A percentile compares a stretch with the other conserved stretches of the same genome.
Evolutionary conservation across 2,113 vertebrate genomes (phyloP).

Genomic region (Amia ocellicauda): DNA sequence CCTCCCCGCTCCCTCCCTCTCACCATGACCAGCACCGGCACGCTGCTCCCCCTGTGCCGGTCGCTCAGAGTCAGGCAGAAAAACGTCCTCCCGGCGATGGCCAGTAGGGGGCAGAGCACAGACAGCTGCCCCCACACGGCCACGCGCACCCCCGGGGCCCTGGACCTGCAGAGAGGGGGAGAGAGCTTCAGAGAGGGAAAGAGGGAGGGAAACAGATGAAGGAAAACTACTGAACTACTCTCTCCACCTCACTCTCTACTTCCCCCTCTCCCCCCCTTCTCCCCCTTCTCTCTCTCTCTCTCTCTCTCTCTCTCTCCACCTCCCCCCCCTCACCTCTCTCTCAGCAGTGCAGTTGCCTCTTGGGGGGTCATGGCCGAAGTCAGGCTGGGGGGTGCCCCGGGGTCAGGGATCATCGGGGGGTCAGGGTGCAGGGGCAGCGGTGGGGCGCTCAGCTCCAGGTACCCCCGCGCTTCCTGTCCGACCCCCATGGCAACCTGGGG

Average conservation of each 20-base stretch:
- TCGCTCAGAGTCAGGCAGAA: constrained; percentile 70
- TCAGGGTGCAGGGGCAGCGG: constrained; percentile 53
- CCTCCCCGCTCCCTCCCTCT: constrained; percentile 25
- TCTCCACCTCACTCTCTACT: too few species aligned
- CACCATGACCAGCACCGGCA: constrained; percentile 74
- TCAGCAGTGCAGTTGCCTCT: constrained; percentile 33
- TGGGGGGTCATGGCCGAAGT: constrained; percentile 33
- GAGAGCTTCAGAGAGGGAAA: constrained; percentile 14
- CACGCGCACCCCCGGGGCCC: constrained; percentile 36
- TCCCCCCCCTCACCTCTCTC: constrained; percentile 36
- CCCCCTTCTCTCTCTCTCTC: too few species aligned
- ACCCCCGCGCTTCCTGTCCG: constrained; percentile 27
- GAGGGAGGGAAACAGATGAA: too few species aligned
- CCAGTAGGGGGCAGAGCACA: constrained; percentile 63
- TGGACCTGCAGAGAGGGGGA: constrained; percentile 23
- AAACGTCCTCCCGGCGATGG: constrained; percentile 60
- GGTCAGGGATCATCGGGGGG: constrained; percentile 25
- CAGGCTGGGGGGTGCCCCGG: constrained; percentile 26
- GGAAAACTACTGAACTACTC: too few species aligned
- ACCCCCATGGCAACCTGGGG: constrained; percentile 49
- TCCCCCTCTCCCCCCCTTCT: too few species aligned
- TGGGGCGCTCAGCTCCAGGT: constrained; percentile 65
- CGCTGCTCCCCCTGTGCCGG: constrained; percentile 28
- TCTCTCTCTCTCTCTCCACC: not conserved
- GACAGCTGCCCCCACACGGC: constrained; percentile 60